These are phyloP conservation scores for Catharus bicknelli DNA, from an alignment of 2,113 vertebrate species.

Conservation along the genomic window DNA sequence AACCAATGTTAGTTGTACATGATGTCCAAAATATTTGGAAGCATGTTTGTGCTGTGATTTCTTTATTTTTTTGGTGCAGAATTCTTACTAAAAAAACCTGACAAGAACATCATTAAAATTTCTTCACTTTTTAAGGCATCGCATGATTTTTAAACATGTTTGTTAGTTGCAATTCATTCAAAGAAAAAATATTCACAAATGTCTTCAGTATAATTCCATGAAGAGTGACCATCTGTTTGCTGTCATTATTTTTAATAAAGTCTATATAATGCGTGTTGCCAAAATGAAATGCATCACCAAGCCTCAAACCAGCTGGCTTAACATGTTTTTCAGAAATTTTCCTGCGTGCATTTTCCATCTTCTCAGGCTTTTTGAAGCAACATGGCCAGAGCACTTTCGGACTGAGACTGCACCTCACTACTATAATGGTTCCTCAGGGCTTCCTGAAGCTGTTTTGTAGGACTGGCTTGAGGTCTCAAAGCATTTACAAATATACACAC, in stretches of 20 bases:
- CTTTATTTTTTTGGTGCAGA: not conserved
- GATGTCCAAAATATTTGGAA: conserved; percentile 54
- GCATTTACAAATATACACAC: not conserved
- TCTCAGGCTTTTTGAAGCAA: not conserved
- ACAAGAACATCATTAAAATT: not conserved
- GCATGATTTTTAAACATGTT: not conserved
- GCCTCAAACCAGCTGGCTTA: not conserved
- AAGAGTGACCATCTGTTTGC: conserved; percentile 47
- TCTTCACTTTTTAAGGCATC: not conserved
- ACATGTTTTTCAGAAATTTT: not conserved
- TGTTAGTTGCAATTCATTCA: not conserved
- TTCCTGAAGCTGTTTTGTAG: not conserved
- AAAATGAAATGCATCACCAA: conserved; percentile 20
- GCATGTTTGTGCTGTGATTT: not conserved
- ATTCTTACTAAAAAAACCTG: not conserved
- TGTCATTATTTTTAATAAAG: conserved; percentile 49
- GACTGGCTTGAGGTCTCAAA: not conserved
- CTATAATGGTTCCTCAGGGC: not conserved
- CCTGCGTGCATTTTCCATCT: not conserved
- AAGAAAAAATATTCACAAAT: not conserved
- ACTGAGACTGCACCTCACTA: not conserved
- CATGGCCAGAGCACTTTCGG: not conserved
- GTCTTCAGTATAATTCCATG: conserved; percentile 6
- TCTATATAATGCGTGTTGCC: not conserved
- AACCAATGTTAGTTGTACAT: not conserved